Percentiles rank a stretch among this genome's conserved stretches.
Evolutionary conservation across 2,888 invertebrate genomes (phyloP).

Genomic region (Stenoptilia bipunctidactyla): DNA sequence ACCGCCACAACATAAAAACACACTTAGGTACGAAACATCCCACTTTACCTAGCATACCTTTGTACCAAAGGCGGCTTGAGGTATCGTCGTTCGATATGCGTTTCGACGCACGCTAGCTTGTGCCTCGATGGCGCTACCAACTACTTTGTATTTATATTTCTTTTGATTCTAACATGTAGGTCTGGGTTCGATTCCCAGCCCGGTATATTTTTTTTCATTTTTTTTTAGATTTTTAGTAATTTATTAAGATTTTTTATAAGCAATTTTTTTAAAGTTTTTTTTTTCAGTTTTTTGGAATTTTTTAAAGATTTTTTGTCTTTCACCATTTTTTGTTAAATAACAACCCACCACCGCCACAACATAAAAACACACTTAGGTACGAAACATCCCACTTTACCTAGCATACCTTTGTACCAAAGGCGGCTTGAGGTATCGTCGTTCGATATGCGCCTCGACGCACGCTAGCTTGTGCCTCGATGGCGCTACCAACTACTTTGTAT

Average conservation of each 20-base stretch:
- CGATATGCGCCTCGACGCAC: constrained; percentile 90
- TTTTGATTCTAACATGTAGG: too few species aligned
- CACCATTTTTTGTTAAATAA: too few species aligned
- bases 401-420: constrained; percentile 79
- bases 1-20: too few species aligned
- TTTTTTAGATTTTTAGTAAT: too few species aligned
- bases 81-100: constrained; percentile 93
- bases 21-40: constrained; percentile 13
- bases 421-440: constrained; percentile 92
- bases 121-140: constrained; percentile 75
- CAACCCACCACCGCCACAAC: too few species aligned
- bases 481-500: constrained; percentile 70
- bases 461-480: constrained; percentile 80
- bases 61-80: constrained; percentile 90
- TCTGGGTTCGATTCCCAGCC: too few species aligned
- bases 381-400: constrained; percentile 37
- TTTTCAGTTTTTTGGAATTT: too few species aligned
- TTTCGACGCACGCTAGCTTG: constrained; percentile 85
- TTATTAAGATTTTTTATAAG: too few species aligned
- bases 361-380: constrained; percentile 8
- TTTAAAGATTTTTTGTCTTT: too few species aligned
- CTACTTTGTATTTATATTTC: too few species aligned
- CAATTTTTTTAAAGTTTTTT: too few species aligned
- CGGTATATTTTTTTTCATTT: too few species aligned
- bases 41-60: constrained; percentile 58